Conservation (phyloP, 1,140 invertebrate species). For the Drosophila novamexicana region DNA sequence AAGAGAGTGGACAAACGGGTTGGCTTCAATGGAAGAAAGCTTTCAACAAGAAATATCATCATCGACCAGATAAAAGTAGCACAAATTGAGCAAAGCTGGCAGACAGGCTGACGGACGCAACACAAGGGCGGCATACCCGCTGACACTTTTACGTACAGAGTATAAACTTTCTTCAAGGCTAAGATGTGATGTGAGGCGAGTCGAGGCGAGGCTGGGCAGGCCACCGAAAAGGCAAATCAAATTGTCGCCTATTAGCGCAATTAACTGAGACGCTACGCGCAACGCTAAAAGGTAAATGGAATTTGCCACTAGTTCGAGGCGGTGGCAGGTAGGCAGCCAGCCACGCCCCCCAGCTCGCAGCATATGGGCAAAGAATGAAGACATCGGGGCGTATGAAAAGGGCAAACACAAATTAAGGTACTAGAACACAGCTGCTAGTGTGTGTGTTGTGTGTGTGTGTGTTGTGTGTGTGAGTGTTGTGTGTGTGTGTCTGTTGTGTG, state of each 20-base stretch:
- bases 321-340: neutral
- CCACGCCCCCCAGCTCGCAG: neutral
- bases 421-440: neutral
- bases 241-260: constrained; percentile 73
- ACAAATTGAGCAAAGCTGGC: too few species aligned
- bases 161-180: too few species aligned
- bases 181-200: neutral
- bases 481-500: neutral
- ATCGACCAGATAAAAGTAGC: too few species aligned
- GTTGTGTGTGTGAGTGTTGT: neutral
- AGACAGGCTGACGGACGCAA: too few species aligned
- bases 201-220: neutral
- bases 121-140: too few species aligned
- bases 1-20: too few species aligned
- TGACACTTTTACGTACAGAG: too few species aligned
- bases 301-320: constrained; percentile 1
- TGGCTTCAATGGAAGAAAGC: too few species aligned
- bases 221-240: constrained; percentile 43
- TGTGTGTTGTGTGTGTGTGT: constrained; percentile 1
- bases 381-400: neutral
- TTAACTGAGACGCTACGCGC: constrained; percentile 44
- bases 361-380: neutral
- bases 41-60: too few species aligned
- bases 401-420: neutral
- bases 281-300: constrained; percentile 20